Conservation (phyloP, 2,113 vertebrate genomes). For the Lepidothrix coronata region DNA sequence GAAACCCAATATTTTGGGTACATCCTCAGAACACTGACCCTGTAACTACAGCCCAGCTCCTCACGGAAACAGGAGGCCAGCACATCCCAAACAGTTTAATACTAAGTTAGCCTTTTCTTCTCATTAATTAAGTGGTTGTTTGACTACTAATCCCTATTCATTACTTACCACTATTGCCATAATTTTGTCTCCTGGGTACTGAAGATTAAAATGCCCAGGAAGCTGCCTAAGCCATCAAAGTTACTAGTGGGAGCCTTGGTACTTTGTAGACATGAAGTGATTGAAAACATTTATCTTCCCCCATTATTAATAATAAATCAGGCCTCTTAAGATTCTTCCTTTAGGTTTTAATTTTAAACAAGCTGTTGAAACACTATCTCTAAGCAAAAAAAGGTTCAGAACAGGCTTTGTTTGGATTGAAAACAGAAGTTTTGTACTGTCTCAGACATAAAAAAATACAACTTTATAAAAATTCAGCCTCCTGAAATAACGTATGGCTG, state of each 20-base stretch:
- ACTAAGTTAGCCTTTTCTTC: background rate
- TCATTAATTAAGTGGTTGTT: background rate
- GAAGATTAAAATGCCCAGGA: background rate
- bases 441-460: background rate
- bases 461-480: background rate
- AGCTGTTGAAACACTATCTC: background rate
- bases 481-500: background rate
- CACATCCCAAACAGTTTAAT: background rate
- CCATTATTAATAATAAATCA: conserved; percentile 4
- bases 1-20: background rate
- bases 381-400: background rate
- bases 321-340: background rate
- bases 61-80: background rate
- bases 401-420: background rate
- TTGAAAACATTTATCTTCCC: background rate
- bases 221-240: background rate
- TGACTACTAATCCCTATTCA: background rate
- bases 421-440: background rate
- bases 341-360: conserved; percentile 22
- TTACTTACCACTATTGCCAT: background rate
- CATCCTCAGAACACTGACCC: rapidly evolving
- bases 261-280: background rate
- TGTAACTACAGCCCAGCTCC: rapidly evolving
- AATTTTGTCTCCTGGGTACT: background rate
- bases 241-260: background rate